Evolutionary conservation across 2,797 vertebrate species (phyloP), one percentile per base, ranked within the genome.

Genomic region (Anas bernieri): DNA sequence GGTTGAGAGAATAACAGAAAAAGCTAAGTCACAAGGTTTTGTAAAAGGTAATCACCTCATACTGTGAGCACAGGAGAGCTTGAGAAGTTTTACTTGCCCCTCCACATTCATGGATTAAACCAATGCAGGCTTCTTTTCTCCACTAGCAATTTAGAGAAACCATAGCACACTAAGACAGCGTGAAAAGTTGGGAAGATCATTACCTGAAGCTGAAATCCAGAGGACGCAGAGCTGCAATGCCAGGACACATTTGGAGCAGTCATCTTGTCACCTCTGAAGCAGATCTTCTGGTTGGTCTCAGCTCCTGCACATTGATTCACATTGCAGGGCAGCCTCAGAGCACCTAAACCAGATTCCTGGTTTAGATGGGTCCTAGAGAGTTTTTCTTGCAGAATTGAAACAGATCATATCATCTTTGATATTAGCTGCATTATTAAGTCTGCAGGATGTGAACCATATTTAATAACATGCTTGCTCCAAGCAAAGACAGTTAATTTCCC

Each of bases 381-480:
- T 1, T 77, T 63, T 81, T 45, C 43, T 25, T 75, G 35, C 56
- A 52, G 58, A 59, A 72, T 13, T 56, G 75, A 76, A 37, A 23
- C 26, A 3, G 9, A 87, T 75, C 9, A 31, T 31, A 18, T 41
- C 17, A 31, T 48, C 70, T 80, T 86, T 68, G 43, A 33, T 30
- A 61, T 73, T n/a, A 77, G 56, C 56, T 58, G 31, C 22, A 23
- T 69, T 91, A 69, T 80, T 85, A 69, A 85, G 74, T 39, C 61
- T 66, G 59, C 59, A 76, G 21, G 45, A 28, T 69, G 33, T 37
- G 62, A 91, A 73, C 18, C 17, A 14, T 30, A 45, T 41, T 85
- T 91, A 94, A 73, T 90, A 73, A 73, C 63, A 85, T 18, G 5
- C 50, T 73, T 85, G 35, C 63, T 85, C 67, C 55, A 50, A 52